Evolutionary conservation across 2,797 vertebrate species (phyloP), one percentile per base, ranked within the genome.

Genomic region (Danionella dracula): DNA sequence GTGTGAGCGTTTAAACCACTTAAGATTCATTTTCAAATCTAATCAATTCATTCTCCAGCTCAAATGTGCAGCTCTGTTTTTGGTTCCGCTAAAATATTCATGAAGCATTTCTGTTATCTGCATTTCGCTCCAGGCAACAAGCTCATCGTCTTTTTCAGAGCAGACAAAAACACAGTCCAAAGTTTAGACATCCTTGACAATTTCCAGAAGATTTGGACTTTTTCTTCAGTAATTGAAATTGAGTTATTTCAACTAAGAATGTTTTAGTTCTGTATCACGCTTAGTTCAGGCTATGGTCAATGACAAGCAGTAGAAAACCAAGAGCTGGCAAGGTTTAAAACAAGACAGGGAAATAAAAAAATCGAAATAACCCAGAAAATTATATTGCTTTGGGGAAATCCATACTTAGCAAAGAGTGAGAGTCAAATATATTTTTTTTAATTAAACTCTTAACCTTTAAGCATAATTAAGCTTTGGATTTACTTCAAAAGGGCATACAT

Each of bases 1-100:
- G 61, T 44, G 49, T 54, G 49, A 54, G 49, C 49, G 27, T 65
- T 65, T 34, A 44, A 65, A 54, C 38, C 49, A 45, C 41, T 54
- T 65, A 65, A 54, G 29, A 53, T 54, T 34, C 49, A 45, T 65
- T 65, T 65, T 54, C 40, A 45, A 54, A 44, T 23, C 17, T 21
- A 42, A 65, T 65, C 49, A 42, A 45, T 54, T 65, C 40, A 27
- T 54, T 54, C 49, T 15, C 19, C 61, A 54, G 49, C 61, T 64
- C 38, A 64, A 35, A 64, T 64, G 40, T 35, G 29, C 49, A 6
- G 61, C 61, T 54, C 27, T 44, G 49, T 44, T 64, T 53, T 53
- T 23, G 48, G 27, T 34, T 6, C 23, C 6, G 6, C 29, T 32
- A 11, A 62, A 62, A 62, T 40, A 50, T 50, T 62, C 35, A 62